A percentile compares a stretch with the other conserved stretches of the same genome.
phyloP scores from a whole-genome alignment of 1,140 invertebrate genomes.

The Callitettix versicolor region DNA sequence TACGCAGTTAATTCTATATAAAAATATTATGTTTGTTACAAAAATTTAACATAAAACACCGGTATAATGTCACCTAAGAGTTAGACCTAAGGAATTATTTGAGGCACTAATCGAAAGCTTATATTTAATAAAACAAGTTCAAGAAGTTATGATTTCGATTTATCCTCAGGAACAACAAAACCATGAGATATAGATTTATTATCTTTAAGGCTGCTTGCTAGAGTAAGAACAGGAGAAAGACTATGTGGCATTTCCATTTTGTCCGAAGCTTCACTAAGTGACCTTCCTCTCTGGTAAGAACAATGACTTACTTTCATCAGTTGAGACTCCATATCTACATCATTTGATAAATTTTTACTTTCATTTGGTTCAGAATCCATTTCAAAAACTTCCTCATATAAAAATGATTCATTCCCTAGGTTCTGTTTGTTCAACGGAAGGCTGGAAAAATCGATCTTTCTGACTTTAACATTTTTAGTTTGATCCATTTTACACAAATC shows the following conservation, averaged over 20 bases:
- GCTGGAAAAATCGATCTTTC: background rate
- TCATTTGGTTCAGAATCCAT: background rate
- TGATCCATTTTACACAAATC: too few species aligned
- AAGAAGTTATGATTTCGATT: background rate
- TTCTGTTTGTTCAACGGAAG: background rate
- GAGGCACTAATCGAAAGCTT: too few species aligned
- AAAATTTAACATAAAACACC: too few species aligned
- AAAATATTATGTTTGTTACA: too few species aligned
- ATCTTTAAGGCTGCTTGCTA: conserved; percentile 34
- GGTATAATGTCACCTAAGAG: too few species aligned
- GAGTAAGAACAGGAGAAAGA: conserved; percentile 31
- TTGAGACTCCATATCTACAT: background rate
- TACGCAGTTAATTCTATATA: too few species aligned
- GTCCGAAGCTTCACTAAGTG: conserved; percentile 1
- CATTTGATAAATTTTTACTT: too few species aligned
- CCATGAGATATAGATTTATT: conserved; percentile 31
- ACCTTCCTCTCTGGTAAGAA: background rate
- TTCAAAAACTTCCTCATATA: conserved; percentile 2
- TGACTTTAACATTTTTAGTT: background rate
- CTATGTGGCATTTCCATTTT: conserved; percentile 15
- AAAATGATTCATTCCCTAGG: background rate
- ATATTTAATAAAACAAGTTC: background rate
- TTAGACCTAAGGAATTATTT: too few species aligned
- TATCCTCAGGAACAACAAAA: conserved; percentile 28
- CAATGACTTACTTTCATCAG: background rate